Evolutionary conservation across 2,113 vertebrate genomes (phyloP).

Genomic region (Coregonus clupeaformis): DNA sequence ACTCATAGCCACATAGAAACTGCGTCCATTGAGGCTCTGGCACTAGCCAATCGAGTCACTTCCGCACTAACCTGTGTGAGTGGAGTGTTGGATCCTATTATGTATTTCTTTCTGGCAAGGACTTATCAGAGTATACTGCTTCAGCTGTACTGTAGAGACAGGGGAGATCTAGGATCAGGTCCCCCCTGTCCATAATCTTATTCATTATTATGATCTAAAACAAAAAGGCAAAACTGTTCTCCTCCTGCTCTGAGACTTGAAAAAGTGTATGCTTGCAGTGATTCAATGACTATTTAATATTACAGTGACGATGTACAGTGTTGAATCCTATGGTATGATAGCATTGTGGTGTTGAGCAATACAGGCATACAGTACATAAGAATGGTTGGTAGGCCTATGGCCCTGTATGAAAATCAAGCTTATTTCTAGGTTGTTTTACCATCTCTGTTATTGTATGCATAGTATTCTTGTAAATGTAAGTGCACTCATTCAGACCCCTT

Average conservation of each 20-base stretch:
- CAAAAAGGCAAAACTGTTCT: not conserved
- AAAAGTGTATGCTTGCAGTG: not conserved
- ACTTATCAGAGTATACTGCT: slow-evolving; percentile 56
- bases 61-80: slow-evolving; percentile 73
- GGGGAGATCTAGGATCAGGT: not conserved
- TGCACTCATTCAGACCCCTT: too few species aligned
- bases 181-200: not conserved
- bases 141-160: slow-evolving; percentile 53
- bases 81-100: slow-evolving; percentile 68
- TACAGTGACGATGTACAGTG: not conserved
- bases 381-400: too few species aligned
- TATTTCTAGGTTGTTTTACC: too few species aligned
- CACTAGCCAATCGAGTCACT: slow-evolving; percentile 64
- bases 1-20: not conserved
- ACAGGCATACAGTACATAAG: too few species aligned
- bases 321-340: too few species aligned
- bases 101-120: slow-evolving; percentile 74
- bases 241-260: not conserved
- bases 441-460: too few species aligned
- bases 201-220: too few species aligned
- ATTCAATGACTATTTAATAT: not conserved
- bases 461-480: too few species aligned
- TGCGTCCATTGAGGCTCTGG: slow-evolving; percentile 15
- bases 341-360: too few species aligned
- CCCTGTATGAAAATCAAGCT: too few species aligned